Evolutionary conservation across 2,888 invertebrate genomes (phyloP), one percentile per base, ranked within the genome.

Genomic region (Cactoblastis cactorum): DNA sequence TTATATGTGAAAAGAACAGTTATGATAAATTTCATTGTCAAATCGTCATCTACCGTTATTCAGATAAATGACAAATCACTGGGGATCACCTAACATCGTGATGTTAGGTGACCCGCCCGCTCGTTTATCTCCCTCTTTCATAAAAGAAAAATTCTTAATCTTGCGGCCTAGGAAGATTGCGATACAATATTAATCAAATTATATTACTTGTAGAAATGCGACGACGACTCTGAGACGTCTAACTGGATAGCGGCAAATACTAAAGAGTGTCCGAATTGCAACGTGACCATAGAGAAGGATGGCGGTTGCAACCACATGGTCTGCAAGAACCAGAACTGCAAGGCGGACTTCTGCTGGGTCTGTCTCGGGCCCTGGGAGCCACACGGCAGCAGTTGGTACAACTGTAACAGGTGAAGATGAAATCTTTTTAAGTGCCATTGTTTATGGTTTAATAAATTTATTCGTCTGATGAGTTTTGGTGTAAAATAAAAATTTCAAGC

Each of bases 281-380:
- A 97, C 83, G 98, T 97, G 45, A 96, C 96, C n/a, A 97, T 97
- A 67, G 97, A 97, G 77, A 97, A 97, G 80, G 98, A 99, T 83
- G 99, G 99, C 55, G 99, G 99, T 46, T 99, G 99, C 84, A 99
- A 99, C 90, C 99, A 99, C 87, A 99, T 99, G 98, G 96, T 96
- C 48, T 99, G 99, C 91, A 98, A 98, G 90, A 99, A 98, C 91
- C 96, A 97, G 89, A 97, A 96, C 83, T 99, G 99, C 84, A 97
- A 97, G 85, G 95, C 96, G 43, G 98, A 99, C 83, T 99, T 99
- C 88, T 99, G 99, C 90, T 99, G 99, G 99, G 98, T 99, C 22
- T 99, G 99, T 80, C 93, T 99, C 55, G 98, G 98, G 18, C 96
- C 98, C 34, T 99, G 99, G 99, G 97, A 98, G 79, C 98, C 98